Evolutionary conservation across 2,113 vertebrate species (phyloP).

Genomic region (Prunella fulvescens): DNA sequence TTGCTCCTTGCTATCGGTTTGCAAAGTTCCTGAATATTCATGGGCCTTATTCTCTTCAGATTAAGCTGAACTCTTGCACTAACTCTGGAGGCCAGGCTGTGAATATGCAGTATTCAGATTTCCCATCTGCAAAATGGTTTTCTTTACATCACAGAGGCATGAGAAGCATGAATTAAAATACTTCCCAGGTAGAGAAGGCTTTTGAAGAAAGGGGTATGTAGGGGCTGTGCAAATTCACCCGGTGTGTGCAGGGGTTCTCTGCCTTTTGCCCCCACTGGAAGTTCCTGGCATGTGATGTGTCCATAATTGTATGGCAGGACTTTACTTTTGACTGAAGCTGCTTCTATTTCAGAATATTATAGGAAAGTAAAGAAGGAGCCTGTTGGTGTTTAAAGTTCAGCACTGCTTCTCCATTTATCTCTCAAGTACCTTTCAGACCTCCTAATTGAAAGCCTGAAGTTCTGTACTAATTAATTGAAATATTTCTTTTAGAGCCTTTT

Average conservation of each 20-base stretch:
- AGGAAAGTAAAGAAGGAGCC: background rate
- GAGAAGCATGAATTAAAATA: background rate
- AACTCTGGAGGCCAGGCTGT: background rate
- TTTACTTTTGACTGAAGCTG: background rate
- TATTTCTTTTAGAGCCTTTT: background rate
- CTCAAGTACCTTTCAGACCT: background rate
- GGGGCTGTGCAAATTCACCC: background rate
- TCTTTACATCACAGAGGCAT: background rate
- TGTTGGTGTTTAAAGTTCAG: background rate
- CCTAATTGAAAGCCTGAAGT: background rate
- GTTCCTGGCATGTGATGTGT: background rate
- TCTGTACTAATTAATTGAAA: background rate
- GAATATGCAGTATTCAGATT: background rate
- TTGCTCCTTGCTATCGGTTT: background rate
- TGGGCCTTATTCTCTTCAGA: background rate
- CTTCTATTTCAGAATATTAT: background rate
- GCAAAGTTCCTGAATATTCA: background rate
- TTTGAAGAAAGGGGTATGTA: background rate
- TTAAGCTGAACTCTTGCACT: background rate
- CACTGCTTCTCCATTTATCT: background rate
- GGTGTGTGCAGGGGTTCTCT: background rate
- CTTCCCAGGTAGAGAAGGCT: background rate
- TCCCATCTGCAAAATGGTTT: background rate
- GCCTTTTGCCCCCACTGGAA: background rate
- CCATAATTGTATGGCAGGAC: background rate